A percentile compares a stretch with the other conserved stretches of the same genome.
These are phyloP conservation scores for Pica pica DNA, from an alignment of 2,113 vertebrate species.

Conservation along the genomic window DNA sequence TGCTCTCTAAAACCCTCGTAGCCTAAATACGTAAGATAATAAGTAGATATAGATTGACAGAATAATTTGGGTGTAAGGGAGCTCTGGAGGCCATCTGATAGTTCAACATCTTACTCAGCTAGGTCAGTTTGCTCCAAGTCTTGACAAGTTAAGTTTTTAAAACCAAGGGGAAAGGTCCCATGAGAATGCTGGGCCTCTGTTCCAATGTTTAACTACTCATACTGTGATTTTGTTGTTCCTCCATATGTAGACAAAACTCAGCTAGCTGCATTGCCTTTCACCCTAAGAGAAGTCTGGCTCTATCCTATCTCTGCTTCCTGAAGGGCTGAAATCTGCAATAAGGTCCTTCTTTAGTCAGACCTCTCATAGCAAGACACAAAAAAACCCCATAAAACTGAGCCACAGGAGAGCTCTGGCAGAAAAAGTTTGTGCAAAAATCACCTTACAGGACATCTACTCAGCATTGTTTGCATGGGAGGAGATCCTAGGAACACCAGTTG, in stretches of 20 bases:
- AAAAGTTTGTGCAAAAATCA: not conserved
- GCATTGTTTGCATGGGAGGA: not conserved
- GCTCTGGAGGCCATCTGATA: not conserved
- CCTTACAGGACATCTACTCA: not conserved
- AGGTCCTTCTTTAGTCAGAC: not conserved
- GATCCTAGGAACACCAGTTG: not conserved
- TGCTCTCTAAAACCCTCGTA: not conserved
- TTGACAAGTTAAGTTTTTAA: not conserved
- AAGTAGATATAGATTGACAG: not conserved
- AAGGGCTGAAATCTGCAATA: not conserved
- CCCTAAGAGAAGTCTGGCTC: not conserved
- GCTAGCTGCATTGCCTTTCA: not conserved
- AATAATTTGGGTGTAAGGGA: not conserved
- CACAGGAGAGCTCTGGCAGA: not conserved
- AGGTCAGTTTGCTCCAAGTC: not conserved
- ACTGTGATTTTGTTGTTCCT: not conserved
- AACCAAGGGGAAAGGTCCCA: not conserved
- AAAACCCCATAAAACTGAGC: not conserved
- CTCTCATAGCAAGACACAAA: not conserved
- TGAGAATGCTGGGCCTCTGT: not conserved
- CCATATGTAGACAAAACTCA: not conserved
- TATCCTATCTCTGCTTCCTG: not conserved
- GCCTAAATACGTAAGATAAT: not conserved
- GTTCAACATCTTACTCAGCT: not conserved
- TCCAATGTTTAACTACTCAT: not conserved